Evolutionary conservation across 2,888 invertebrate genomes (phyloP), one percentile per base, ranked within the genome.

Genomic region (Callyntrura sp.): DNA sequence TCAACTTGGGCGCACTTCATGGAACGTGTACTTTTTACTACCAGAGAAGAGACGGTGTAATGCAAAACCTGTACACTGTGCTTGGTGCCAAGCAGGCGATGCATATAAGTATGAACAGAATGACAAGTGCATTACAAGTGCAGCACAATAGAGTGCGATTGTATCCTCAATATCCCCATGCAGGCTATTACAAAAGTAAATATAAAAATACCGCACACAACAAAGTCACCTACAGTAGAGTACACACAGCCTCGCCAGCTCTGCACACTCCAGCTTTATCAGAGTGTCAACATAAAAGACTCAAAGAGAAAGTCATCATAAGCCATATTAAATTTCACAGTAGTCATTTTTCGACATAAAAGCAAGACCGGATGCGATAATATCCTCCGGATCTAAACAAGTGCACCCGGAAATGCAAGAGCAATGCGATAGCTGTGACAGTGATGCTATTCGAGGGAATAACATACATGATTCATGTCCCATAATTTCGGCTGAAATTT

Each of bases 101-200:
- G 23, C 60, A 57, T 57, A 57, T 9, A 9, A 11, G 4, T 57
- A 57, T 25, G n/a, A 0, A 62, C 5, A 62, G 25, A 25, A 62
- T 60, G 81, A 62, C 81, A 81, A 81, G 81, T 62, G 81, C 81
- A 81, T 45, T 60, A 55, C 57, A 12, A 5, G 4, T 25, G n/a
- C n/a, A n/a, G n/a, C n/a, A n/a, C n/a, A n/a, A n/a, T n/a, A n/a
- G n/a, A n/a, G n/a, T n/a, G n/a, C n/a, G n/a, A n/a, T n/a, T n/a
- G n/a, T n/a, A n/a, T n/a, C n/a, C n/a, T n/a, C n/a, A n/a, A n/a
- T n/a, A n/a, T n/a, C n/a, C n/a, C n/a, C n/a, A n/a, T n/a, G n/a
- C n/a, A n/a, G n/a, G n/a, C n/a, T n/a, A n/a, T n/a, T n/a, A 48
- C 20, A 3, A 48, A 45, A 11, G 23, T 25, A 51, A 48, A 76